Conservation (phyloP, 2,797 vertebrate species). For the Chelidonichthys spinosus region DNA sequence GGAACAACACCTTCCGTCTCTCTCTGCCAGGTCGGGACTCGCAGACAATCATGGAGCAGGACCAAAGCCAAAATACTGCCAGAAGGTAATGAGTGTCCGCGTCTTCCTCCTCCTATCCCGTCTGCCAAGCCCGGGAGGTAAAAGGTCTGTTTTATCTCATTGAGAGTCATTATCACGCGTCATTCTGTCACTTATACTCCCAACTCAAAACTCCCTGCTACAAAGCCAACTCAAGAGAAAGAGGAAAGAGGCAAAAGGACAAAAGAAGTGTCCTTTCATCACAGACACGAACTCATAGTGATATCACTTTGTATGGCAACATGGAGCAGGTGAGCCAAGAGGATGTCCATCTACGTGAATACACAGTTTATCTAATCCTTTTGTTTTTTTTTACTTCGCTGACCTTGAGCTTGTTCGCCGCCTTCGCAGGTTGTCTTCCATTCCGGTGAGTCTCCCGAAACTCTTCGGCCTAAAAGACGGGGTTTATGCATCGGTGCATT, state of each 20-base stretch:
- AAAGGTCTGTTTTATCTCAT: conserved; percentile 59
- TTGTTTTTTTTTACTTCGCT: neutral
- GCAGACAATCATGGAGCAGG: conserved; percentile 43
- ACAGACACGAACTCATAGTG: neutral
- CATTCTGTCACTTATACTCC: conserved; percentile 48
- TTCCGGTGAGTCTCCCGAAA: conserved; percentile 7
- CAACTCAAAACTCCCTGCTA: conserved; percentile 3
- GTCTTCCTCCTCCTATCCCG: conserved; percentile 31
- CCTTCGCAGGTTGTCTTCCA: conserved; percentile 35
- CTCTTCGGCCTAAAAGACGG: conserved; percentile 15
- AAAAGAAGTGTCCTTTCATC: neutral
- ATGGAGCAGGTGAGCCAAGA: neutral
- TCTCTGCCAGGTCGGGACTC: conserved; percentile 33
- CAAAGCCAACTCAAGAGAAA: conserved; percentile 5
- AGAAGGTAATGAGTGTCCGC: conserved; percentile 57
- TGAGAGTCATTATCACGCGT: conserved; percentile 61
- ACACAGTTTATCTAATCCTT: neutral
- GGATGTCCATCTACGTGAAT: neutral
- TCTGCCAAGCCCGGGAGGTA: conserved; percentile 49
- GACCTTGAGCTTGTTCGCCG: conserved; percentile 23
- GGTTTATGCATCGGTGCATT: conserved; percentile 40
- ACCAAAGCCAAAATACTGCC: conserved; percentile 49
- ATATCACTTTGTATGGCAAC: neutral
- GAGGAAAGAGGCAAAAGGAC: conserved; percentile 15
- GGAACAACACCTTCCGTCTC: conserved; percentile 34